A percentile compares a stretch with the other conserved stretches of the same genome.
phyloP scores from a whole-genome alignment of 2,888 invertebrate species.

The Nomada ferruginata region DNA sequence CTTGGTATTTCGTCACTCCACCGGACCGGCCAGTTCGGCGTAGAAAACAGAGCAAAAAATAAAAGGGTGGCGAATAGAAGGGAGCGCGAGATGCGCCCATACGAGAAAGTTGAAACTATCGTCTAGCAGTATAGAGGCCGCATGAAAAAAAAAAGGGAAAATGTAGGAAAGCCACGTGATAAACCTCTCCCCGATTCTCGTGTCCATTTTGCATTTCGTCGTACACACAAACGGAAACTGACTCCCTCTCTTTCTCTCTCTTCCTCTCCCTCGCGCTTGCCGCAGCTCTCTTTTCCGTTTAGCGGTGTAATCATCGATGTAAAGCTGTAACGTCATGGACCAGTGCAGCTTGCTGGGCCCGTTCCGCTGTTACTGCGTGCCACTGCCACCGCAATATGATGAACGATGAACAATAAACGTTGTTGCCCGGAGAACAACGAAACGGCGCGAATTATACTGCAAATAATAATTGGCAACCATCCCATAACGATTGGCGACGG shows the following conservation, averaged over 20 bases:
- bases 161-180: constrained; percentile 58
- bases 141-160: constrained; percentile 33
- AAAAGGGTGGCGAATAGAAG: not conserved
- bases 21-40: not conserved
- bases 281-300: constrained; percentile 49
- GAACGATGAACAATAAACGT: constrained; percentile 81
- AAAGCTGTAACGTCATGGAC: constrained; percentile 65
- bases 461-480: constrained; percentile 77
- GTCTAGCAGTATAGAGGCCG: constrained; percentile 45
- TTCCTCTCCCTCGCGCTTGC: not conserved
- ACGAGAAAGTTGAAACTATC: constrained; percentile 66
- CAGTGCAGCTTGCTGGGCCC: constrained; percentile 43
- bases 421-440: constrained; percentile 76
- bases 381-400: constrained; percentile 72
- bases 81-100: not conserved
- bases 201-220: constrained; percentile 69
- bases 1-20: not conserved
- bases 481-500: constrained; percentile 33
- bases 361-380: constrained; percentile 64
- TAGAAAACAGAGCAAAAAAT: not conserved
- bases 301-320: constrained; percentile 62
- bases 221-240: constrained; percentile 60
- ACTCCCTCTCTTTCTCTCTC: not conserved
- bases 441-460: constrained; percentile 75
- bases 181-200: constrained; percentile 65